phyloP scores from a whole-genome alignment of 2,888 invertebrate species.

The Ectemnius lituratus region DNA sequence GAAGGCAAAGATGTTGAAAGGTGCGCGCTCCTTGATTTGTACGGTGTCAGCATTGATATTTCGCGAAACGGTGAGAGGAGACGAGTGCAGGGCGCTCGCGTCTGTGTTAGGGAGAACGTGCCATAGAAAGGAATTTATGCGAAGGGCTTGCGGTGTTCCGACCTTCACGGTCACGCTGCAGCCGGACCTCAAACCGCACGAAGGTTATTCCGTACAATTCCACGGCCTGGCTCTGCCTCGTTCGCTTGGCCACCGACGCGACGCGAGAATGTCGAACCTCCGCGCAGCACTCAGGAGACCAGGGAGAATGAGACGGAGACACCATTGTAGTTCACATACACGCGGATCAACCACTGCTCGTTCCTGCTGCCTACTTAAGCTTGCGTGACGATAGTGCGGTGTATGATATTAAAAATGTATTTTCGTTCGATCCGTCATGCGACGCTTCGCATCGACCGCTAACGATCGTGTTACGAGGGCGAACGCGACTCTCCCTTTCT shows the following conservation, averaged over 20 bases:
- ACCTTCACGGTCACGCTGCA: conserved; percentile 60
- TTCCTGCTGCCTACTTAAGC: too few relatives aligned
- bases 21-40: conserved; percentile 42
- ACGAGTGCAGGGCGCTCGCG: conserved; percentile 21
- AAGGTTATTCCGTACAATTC: conserved; percentile 51
- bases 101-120: conserved; percentile 46
- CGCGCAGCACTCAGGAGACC: too few relatives aligned
- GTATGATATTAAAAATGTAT: too few relatives aligned
- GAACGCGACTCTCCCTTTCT: too few relatives aligned
- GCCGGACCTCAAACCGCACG: conserved; percentile 57
- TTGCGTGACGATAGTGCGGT: too few relatives aligned
- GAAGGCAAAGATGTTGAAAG: conserved; percentile 34
- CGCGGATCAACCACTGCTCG: too few relatives aligned
- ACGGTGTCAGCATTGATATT: conserved; percentile 50
- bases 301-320: conserved; percentile 21
- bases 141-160: conserved; percentile 58
- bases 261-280: conserved; percentile 17
- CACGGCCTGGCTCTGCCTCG: conserved; percentile 32
- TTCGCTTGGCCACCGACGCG: conserved; percentile 16
- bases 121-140: conserved; percentile 57
- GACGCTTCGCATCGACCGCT: too few relatives aligned
- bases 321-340: conserved; percentile 19
- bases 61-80: conserved; percentile 34
- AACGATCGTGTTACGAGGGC: too few relatives aligned
- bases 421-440: too few relatives aligned